phyloP scores from a whole-genome alignment of 2,797 vertebrate species.

The Gephyroberyx darwinii region DNA sequence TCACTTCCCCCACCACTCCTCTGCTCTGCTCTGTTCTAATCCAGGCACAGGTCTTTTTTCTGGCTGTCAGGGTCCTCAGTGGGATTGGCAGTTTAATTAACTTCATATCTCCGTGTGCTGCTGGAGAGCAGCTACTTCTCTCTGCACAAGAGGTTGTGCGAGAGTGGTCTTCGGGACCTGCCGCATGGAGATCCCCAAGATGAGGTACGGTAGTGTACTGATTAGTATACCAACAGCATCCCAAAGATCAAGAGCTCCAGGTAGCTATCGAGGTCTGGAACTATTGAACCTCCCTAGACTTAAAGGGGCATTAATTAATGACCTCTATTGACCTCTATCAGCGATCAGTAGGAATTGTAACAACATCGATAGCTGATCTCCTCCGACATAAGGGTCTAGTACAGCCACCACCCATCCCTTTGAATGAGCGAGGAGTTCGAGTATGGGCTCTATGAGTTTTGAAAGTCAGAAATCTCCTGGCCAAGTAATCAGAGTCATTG shows the following conservation, averaged over 20 bases:
- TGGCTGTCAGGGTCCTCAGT: constrained; percentile 59
- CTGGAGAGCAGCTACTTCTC: constrained; percentile 43
- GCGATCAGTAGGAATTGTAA: too few relatives aligned
- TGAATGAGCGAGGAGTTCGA: too few relatives aligned
- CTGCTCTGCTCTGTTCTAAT: constrained; percentile 38
- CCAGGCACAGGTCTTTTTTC: constrained; percentile 43
- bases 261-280: too few relatives aligned
- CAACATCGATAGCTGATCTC: too few relatives aligned
- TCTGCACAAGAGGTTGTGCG: constrained; percentile 33
- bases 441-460: background rate
- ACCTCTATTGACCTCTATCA: too few relatives aligned
- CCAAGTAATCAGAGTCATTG: too few relatives aligned
- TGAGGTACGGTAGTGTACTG: background rate
- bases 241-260: background rate
- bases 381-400: too few relatives aligned
- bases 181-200: constrained; percentile 27
- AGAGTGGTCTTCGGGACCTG: constrained; percentile 32
- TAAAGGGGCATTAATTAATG: background rate
- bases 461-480: too few relatives aligned
- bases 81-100: constrained; percentile 80
- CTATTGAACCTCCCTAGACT: too few relatives aligned
- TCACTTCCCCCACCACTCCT: background rate
- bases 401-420: too few relatives aligned
- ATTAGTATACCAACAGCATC: constrained; percentile 1
- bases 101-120: constrained; percentile 71